Conservation (phyloP, 2,888 invertebrate genomes). For the Stramonita haemastoma region DNA sequence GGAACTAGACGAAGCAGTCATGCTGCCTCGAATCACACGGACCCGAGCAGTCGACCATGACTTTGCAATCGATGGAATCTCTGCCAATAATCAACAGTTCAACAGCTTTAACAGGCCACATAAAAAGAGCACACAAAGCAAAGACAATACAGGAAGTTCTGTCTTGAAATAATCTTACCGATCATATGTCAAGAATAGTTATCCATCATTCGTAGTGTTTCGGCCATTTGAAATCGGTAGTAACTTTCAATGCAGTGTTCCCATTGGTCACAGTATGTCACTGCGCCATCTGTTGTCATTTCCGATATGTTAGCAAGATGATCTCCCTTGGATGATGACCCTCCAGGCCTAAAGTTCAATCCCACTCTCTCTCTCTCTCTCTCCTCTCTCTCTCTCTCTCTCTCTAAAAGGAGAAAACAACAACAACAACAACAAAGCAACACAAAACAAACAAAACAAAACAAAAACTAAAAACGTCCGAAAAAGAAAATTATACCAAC, state of each 20-base stretch:
- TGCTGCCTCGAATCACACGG: not conserved
- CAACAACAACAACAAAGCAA: too few species aligned
- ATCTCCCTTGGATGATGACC: not conserved
- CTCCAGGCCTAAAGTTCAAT: not conserved
- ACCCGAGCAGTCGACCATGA: not conserved
- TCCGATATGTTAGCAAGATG: not conserved
- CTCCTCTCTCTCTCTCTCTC: too few species aligned
- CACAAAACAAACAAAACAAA: not conserved
- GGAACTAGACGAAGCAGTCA: too few species aligned
- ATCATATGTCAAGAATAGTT: not conserved
- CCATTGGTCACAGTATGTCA: not conserved
- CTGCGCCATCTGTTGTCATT: not conserved
- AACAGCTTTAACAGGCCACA: not conserved
- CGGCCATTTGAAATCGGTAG: slow-evolving; percentile 19
- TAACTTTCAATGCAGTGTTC: not conserved
- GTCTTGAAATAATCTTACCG: not conserved
- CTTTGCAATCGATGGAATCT: not conserved
- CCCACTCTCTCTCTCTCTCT: not conserved
- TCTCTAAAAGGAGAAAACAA: too few species aligned
- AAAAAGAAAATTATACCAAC: too few species aligned
- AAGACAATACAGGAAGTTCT: not conserved
- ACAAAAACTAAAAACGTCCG: not conserved
- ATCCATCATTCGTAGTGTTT: not conserved
- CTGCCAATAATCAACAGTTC: not conserved
- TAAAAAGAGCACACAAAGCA: not conserved